Conservation (phyloP, 2,113 vertebrate species). For the Todiramphus saurophagus region DNA sequence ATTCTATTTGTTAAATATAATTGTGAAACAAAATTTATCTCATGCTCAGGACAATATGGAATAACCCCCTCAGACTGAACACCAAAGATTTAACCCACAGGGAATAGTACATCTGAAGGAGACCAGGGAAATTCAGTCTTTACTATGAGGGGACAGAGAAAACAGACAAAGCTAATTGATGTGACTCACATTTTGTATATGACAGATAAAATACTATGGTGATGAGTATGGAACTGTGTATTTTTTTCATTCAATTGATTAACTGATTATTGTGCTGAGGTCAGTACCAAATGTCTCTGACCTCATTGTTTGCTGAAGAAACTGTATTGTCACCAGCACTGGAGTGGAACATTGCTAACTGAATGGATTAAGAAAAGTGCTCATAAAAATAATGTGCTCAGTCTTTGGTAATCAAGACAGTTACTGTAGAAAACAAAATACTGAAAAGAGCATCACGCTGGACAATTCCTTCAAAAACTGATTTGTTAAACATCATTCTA, state of each 20-base stretch:
- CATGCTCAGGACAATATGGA: background rate
- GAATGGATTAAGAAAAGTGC: slow-evolving; percentile 31
- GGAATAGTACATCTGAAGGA: background rate
- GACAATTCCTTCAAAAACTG: background rate
- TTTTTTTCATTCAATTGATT: slow-evolving; percentile 54
- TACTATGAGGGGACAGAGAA: background rate
- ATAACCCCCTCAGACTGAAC: background rate
- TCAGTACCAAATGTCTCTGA: slow-evolving; percentile 51
- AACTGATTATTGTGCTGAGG: slow-evolving; percentile 58
- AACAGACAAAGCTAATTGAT: slow-evolving; percentile 27
- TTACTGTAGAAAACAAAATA: background rate
- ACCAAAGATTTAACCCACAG: background rate
- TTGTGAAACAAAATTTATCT: background rate
- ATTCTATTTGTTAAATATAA: background rate
- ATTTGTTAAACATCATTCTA: background rate
- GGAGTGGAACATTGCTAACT: slow-evolving; percentile 40
- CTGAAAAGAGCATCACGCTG: background rate
- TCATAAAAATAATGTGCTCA: slow-evolving; percentile 5
- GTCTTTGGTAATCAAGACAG: background rate
- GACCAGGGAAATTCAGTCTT: background rate
- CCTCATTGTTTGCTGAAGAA: slow-evolving; percentile 43
- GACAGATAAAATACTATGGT: slow-evolving; percentile 9
- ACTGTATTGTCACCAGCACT: slow-evolving; percentile 35
- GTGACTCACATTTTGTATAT: background rate
- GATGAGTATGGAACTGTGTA: background rate